These are phyloP conservation scores for Latrodectus geometricus DNA, from an alignment of 1,140 invertebrate species.

Conservation along the genomic window DNA sequence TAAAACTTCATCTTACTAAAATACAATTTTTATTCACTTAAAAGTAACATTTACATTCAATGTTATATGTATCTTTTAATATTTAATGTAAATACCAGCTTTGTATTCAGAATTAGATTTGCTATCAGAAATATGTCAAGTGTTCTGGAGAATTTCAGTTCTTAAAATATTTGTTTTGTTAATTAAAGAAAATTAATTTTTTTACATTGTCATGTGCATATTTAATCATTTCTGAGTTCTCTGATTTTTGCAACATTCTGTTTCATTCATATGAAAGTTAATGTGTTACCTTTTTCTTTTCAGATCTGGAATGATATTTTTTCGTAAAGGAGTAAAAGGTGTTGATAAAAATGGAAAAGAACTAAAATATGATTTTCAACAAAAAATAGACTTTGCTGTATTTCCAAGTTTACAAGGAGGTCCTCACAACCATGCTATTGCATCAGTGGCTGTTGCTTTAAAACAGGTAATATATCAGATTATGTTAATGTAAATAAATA, in stretches of 20 bases:
- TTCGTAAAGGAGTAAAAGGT: slow-evolving; percentile 71
- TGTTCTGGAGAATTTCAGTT: no score
- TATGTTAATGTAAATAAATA: background rate
- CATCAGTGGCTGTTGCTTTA: slow-evolving; percentile 72
- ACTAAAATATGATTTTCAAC: slow-evolving; percentile 75
- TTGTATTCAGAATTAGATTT: no score
- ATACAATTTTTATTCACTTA: no score
- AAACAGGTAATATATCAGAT: slow-evolving; percentile 66
- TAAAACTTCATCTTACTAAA: no score
- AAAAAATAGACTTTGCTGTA: slow-evolving; percentile 77
- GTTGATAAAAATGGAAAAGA: slow-evolving; percentile 72
- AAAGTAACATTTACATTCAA: no score
- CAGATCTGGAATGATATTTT: slow-evolving; percentile 73
- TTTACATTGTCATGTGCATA: no score
- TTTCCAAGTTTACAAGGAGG: slow-evolving; percentile 80
- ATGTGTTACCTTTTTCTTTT: background rate
- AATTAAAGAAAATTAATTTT: no score
- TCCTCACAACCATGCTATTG: slow-evolving; percentile 79
- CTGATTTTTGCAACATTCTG: background rate
- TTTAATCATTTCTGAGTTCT: no score
- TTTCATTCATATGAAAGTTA: background rate
- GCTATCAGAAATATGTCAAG: no score
- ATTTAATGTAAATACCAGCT: no score
- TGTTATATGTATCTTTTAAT: no score
- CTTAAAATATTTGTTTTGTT: no score